Evolutionary conservation across 2,888 invertebrate species (phyloP).

Genomic region (Pristionchus arcanus): DNA sequence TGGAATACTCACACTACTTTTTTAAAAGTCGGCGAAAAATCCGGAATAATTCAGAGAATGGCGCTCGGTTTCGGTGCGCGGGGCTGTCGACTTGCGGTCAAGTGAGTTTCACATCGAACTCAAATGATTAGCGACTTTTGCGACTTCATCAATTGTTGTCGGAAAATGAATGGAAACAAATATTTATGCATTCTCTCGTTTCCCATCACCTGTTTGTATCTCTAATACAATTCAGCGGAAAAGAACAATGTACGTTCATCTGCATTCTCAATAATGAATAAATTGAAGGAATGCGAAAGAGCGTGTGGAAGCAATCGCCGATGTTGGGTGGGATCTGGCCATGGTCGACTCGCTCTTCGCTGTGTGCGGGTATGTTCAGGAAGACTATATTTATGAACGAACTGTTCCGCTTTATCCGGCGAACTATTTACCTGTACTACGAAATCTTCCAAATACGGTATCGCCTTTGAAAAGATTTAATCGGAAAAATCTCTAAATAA

Average conservation of each 20-base stretch:
- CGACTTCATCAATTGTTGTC: too few species aligned
- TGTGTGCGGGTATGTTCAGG: constrained; percentile 24
- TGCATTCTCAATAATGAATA: not conserved
- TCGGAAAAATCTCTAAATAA: not conserved
- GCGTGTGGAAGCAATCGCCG: constrained; percentile 20
- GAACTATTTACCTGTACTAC: too few species aligned
- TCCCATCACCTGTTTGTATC: too few species aligned
- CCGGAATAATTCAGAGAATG: not conserved
- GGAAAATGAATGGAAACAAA: too few species aligned
- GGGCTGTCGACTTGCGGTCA: not conserved
- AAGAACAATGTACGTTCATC: not conserved
- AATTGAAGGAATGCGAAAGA: not conserved
- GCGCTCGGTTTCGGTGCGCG: not conserved
- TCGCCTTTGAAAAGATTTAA: too few species aligned
- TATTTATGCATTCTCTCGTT: not conserved
- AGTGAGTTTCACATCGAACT: not conserved
- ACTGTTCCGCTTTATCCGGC: too few species aligned
- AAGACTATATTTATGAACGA: not conserved
- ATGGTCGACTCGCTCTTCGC: constrained; percentile 46
- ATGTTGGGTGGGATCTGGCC: not conserved
- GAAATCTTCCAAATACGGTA: too few species aligned
- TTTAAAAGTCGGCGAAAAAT: too few species aligned
- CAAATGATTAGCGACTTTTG: too few species aligned
- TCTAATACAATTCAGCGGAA: not conserved
- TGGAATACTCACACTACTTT: too few species aligned